Conservation (phyloP, 2,797 vertebrate genomes). For the Acrossocheilus fasciatus region DNA sequence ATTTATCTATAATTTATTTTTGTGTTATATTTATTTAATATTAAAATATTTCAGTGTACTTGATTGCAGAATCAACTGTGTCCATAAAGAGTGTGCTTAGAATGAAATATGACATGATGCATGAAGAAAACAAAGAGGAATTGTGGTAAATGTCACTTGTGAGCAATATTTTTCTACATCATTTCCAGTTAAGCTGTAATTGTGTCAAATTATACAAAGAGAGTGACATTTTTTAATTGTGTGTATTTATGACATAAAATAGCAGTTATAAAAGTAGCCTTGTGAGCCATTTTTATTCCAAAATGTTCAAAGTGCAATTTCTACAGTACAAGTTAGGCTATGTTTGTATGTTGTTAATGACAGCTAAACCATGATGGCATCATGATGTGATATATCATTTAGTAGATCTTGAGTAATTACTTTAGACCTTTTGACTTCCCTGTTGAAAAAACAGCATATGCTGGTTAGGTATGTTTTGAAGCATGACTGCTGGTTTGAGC, state of each 20-base stretch:
- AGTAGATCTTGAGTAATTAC: too few species aligned
- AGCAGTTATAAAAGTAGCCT: neutral
- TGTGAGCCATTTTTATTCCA: neutral
- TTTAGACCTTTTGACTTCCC: too few species aligned
- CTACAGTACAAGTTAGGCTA: neutral
- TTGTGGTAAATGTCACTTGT: neutral
- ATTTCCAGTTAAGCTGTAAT: neutral
- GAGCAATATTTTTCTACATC: neutral
- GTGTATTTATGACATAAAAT: neutral
- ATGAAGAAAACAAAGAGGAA: neutral
- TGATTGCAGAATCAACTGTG: too few species aligned
- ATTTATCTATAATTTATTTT: neutral
- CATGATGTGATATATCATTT: neutral
- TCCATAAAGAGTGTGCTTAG: neutral
- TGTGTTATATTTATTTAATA: neutral
- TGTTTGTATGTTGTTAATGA: neutral
- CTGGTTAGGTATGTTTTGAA: too few species aligned
- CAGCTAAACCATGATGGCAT: neutral
- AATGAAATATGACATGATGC: neutral
- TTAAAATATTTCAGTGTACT: neutral
- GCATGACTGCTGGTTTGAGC: too few species aligned
- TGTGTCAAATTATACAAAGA: neutral
- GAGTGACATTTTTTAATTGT: neutral
- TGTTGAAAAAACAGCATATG: too few species aligned
- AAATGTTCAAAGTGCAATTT: neutral